These are phyloP conservation scores for Apoda limacodes DNA, from an alignment of 2,888 invertebrate genomes.

Conservation along the genomic window DNA sequence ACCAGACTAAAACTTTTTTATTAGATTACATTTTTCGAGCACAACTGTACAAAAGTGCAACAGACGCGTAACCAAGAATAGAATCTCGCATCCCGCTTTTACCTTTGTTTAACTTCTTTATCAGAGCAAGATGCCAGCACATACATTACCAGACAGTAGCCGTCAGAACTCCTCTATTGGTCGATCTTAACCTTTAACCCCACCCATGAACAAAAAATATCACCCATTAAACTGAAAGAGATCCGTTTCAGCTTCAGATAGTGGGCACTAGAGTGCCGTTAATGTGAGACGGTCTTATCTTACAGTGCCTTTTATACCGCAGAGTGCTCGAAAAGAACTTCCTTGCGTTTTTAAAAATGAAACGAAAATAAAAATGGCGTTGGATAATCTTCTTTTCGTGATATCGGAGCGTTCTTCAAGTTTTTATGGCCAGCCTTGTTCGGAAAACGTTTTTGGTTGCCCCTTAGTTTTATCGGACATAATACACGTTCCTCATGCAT, in stretches of 20 bases:
- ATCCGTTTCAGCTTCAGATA: constrained; percentile 54
- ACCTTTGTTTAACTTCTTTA: constrained; percentile 35
- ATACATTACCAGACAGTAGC: constrained; percentile 22
- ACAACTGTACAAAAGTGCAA: constrained; percentile 26
- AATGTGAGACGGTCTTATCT: constrained; percentile 46
- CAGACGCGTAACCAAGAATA: constrained; percentile 47
- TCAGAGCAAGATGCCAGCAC: constrained; percentile 31
- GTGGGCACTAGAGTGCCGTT: constrained; percentile 31
- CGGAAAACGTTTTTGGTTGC: no score
- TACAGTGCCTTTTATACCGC: constrained; percentile 19
- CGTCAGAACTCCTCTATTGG: constrained; percentile 45
- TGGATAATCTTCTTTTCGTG: no score
- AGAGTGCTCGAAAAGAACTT: constrained; percentile 24
- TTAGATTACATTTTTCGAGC: no score
- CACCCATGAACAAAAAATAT: constrained; percentile 63
- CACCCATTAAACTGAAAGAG: constrained; percentile 58
- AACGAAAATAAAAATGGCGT: no score
- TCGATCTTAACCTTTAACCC: constrained; percentile 59
- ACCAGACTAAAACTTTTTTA: constrained; percentile 19
- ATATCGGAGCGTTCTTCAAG: no score
- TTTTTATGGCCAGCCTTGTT: no score
- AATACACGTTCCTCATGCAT: background rate
- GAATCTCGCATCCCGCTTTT: constrained; percentile 45
- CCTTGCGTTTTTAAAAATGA: constrained; percentile 23
- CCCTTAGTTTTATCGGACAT: constrained; percentile 2